Evolutionary conservation across 2,113 vertebrate genomes (phyloP), one percentile per base, ranked within the genome.

Genomic region (Phycodurus eques): DNA sequence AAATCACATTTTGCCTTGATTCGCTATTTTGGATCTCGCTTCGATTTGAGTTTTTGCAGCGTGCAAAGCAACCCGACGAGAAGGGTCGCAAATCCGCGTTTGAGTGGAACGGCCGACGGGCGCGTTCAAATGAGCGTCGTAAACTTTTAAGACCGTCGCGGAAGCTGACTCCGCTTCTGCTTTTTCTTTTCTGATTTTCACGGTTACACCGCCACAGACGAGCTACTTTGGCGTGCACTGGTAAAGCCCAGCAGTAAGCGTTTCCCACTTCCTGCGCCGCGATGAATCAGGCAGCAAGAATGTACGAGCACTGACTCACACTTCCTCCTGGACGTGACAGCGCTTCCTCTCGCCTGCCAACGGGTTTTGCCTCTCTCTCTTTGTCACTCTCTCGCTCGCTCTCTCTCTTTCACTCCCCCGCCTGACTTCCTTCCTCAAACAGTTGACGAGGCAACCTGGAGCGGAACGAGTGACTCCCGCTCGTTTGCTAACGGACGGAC

Each of bases 291-390:
- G 86, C 85, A 80, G 71, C 68, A 93, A 88, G 89, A 93, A 93
- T 93, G 89, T 84, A 87, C 78, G 67, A 83, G 68, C 69, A 75
- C 88, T 93, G 93, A 94, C 81, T 94, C 93, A 93, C 88, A 91
- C 92, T 93, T 93, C 92, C 93, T 94, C 85, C 89, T 93, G 92
- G 91, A 93, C 88, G 84, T 92, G 91, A 93, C 92, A 90, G 67
- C 74, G 87, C 88, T 92, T 93, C 92, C 90, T 93, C 85, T 83
- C 71, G 79, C 72, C 68, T 44, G 54, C 80, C 80, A 84, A 87
- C 81, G 83, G 82, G 86, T 87, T 88, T 83, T 80, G 80, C 81
- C 81, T 72, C 57, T 17, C 53, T 22, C 51, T 69, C 78, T 69
- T 33, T 72, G 68, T 74, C 71, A 80, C 85, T 79, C 74, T 80